Evolutionary conservation across 2,797 vertebrate genomes (phyloP).

Genomic region (Erpetoichthys calabaricus): DNA sequence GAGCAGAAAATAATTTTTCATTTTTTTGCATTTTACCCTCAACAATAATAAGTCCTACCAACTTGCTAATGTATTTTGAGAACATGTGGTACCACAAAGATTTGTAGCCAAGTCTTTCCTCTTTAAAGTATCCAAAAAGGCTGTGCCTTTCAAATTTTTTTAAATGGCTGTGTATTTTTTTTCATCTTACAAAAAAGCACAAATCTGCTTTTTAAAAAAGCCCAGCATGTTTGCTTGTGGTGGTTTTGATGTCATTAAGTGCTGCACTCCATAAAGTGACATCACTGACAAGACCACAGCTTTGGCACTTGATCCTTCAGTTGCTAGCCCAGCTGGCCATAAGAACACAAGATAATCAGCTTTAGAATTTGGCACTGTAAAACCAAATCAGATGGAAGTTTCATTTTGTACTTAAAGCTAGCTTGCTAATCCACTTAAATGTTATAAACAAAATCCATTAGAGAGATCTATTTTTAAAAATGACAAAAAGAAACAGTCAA

Average conservation of each 20-base stretch:
- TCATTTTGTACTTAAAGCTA: no score
- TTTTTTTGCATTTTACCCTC: no score
- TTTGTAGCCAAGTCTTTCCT: no score
- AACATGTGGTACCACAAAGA: no score
- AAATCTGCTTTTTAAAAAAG: conserved; percentile 18
- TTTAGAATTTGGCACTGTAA: conserved; percentile 33
- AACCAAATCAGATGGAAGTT: neutral
- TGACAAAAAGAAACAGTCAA: no score
- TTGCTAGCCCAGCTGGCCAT: conserved; percentile 38
- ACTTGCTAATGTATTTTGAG: no score
- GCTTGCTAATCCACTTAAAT: no score
- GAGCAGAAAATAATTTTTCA: no score
- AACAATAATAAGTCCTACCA: no score
- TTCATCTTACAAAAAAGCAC: neutral
- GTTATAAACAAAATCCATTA: no score
- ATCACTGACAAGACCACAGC: conserved; percentile 16
- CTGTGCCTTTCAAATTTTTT: conserved; percentile 8
- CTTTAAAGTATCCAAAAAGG: conserved; percentile 15
- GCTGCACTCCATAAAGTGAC: conserved; percentile 35
- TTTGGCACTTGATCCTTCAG: conserved; percentile 22
- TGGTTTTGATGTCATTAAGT: conserved; percentile 42
- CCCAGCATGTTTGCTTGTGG: conserved; percentile 28
- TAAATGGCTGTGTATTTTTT: neutral
- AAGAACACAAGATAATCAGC: conserved; percentile 41
- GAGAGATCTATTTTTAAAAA: no score